These are phyloP conservation scores for Cosmorhoe ocellata DNA, from an alignment of 2,888 invertebrate species.

Conservation along the genomic window DNA sequence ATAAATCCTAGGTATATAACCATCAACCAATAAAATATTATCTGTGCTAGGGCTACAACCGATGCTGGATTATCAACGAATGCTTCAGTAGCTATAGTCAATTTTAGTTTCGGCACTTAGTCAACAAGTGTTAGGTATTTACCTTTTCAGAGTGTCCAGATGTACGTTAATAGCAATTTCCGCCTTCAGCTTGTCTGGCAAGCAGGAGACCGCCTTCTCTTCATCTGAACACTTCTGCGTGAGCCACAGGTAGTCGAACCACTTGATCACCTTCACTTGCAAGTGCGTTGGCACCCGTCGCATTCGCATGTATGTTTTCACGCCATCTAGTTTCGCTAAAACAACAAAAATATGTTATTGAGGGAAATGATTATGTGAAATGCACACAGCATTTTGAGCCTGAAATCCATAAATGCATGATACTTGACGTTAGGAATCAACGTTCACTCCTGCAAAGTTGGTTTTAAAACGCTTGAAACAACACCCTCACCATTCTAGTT, in stretches of 20 bases:
- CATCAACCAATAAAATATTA: too few relatives aligned
- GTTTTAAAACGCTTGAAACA: not conserved
- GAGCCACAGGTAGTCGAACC: constrained; percentile 99
- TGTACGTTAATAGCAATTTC: constrained; percentile 99
- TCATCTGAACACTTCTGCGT: constrained; percentile 99
- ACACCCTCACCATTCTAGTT: not conserved
- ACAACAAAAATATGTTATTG: constrained; percentile 47
- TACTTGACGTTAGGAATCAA: not conserved
- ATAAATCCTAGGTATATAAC: not conserved
- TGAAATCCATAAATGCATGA: too few relatives aligned
- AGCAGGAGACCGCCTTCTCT: constrained; percentile 96
- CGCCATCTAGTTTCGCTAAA: constrained; percentile 98
- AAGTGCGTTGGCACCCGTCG: constrained; percentile 96
- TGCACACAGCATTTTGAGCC: too few relatives aligned
- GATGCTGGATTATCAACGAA: too few relatives aligned
- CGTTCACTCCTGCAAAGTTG: not conserved
- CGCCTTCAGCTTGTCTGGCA: constrained; percentile 98
- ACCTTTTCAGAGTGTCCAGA: constrained; percentile 95
- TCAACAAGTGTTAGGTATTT: too few relatives aligned
- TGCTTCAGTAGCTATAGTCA: too few relatives aligned
- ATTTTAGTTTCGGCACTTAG: too few relatives aligned
- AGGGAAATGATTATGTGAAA: too few relatives aligned
- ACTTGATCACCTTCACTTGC: constrained; percentile 98
- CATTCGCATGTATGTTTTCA: constrained; percentile 99
- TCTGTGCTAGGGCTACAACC: too few relatives aligned